A percentile compares a stretch with the other conserved stretches of the same genome.
phyloP scores from a whole-genome alignment of 2,113 vertebrate genomes.

The Blennius ocellaris region DNA sequence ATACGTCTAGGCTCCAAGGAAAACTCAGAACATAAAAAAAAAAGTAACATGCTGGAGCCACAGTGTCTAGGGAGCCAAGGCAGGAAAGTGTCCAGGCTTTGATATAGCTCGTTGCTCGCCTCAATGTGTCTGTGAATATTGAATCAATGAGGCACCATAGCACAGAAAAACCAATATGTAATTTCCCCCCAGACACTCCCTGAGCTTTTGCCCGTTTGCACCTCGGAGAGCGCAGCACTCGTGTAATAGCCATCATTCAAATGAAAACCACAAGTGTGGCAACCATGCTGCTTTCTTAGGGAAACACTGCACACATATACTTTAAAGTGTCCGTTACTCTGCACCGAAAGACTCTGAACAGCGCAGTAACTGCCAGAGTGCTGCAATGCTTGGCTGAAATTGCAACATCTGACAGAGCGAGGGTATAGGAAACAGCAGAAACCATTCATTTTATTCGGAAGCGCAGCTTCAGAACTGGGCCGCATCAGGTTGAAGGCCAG shows the following conservation, averaged over 20 bases:
- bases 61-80: slow-evolving; percentile 33
- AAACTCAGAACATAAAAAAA: slow-evolving; percentile 31
- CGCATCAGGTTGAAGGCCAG: slow-evolving; percentile 9
- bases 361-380: slow-evolving; percentile 13
- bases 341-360: background rate
- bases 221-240: slow-evolving; percentile 44
- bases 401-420: slow-evolving; percentile 5
- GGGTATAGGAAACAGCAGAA: slow-evolving; percentile 5
- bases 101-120: slow-evolving; percentile 49
- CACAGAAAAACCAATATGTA: slow-evolving; percentile 69
- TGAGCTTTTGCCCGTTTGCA: slow-evolving; percentile 46
- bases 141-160: slow-evolving; percentile 69
- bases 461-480: slow-evolving; percentile 18
- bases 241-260: slow-evolving; percentile 43
- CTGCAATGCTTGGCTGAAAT: background rate
- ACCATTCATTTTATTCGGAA: slow-evolving; percentile 9
- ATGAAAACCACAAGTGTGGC: slow-evolving; percentile 48
- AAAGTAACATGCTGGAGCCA: slow-evolving; percentile 15
- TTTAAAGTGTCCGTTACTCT: slow-evolving; percentile 27
- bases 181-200: slow-evolving; percentile 57
- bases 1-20: background rate
- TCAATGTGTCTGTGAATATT: slow-evolving; percentile 69
- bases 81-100: slow-evolving; percentile 57
- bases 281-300: slow-evolving; percentile 36
- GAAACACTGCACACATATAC: background rate